Evolutionary conservation across 2,797 vertebrate species (phyloP), one percentile per base, ranked within the genome.

Genomic region (Gymnoscopelus microlampas): DNA sequence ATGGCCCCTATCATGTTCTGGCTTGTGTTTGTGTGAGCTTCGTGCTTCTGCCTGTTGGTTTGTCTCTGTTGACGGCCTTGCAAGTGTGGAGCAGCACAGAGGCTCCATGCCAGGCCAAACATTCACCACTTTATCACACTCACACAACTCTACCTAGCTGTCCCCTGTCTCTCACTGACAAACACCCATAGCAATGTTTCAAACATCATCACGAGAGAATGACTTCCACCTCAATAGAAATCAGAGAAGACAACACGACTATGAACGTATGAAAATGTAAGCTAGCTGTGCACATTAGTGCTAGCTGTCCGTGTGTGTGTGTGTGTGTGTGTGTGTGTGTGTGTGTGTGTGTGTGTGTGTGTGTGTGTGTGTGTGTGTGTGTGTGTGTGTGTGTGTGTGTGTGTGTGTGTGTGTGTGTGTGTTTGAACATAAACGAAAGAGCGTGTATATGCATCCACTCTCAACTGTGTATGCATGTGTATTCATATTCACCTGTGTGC

Each of bases 1-100:
- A 80, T 80, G 80, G 74, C 70, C 48, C 23, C 9, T 79, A 63
- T 60, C 4, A 5, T 70, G 69, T 55, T 65, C 70, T 15, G 51
- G 32, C 32, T 44, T 61, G 66, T 69, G 50, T 74, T 62, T 49
- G 63, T 60, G 53, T 60, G 49, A 68, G 61, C 3, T 53, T 53
- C 48, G 47, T 68, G 47, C 60, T 60, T 75, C 69, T 74, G 24
- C 32, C 23, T 74, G 39, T 67, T 51, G 58, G 9, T 68, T 49
- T 54, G 12, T 57, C 12, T 57, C 10, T 29, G 55, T 32, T 5
- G 55, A 11, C 2, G 55, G 55, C 15, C n/a, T n/a, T 23, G 13
- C 53, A 19, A 35, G 32, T 19, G 55, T 10, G 55, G 55, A 57
- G 55, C 24, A 6, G 15, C 1, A 12, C 8, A n/a, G 53, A 15